phyloP scores from a whole-genome alignment of 2,797 vertebrate species.

The Margarornis squamiger region DNA sequence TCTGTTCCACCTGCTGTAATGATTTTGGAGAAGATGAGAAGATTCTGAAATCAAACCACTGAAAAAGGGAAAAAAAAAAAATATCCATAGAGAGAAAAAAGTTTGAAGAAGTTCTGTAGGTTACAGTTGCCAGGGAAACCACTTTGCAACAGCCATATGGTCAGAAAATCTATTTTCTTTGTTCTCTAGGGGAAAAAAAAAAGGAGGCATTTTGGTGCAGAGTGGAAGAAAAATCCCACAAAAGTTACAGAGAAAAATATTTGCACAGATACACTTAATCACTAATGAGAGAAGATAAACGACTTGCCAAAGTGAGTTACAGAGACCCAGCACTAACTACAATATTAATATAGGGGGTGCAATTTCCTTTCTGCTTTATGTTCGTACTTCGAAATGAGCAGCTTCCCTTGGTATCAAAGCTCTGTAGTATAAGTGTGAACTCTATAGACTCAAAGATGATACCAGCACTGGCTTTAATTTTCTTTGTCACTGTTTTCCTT shows the following conservation, averaged over 20 bases:
- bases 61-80: background rate
- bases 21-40: conserved; percentile 30
- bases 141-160: conserved; percentile 34
- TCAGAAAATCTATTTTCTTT: conserved; percentile 20
- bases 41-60: conserved; percentile 40
- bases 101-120: conserved; percentile 34
- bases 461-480: background rate
- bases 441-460: background rate
- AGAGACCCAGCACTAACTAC: background rate
- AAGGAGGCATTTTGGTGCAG: background rate
- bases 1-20: background rate
- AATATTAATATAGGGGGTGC: background rate
- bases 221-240: background rate
- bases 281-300: conserved; percentile 33
- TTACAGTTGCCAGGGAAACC: conserved; percentile 63
- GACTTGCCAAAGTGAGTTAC: background rate
- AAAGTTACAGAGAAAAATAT: conserved; percentile 1
- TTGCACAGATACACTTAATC: conserved; percentile 3
- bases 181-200: background rate
- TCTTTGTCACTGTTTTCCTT: background rate
- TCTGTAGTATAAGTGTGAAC: background rate
- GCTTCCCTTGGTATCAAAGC: background rate
- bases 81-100: background rate
- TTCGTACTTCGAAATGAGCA: background rate
- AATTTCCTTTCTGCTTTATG: background rate